phyloP scores from a whole-genome alignment of 2,888 invertebrate species.

The Morpho achilles region DNA sequence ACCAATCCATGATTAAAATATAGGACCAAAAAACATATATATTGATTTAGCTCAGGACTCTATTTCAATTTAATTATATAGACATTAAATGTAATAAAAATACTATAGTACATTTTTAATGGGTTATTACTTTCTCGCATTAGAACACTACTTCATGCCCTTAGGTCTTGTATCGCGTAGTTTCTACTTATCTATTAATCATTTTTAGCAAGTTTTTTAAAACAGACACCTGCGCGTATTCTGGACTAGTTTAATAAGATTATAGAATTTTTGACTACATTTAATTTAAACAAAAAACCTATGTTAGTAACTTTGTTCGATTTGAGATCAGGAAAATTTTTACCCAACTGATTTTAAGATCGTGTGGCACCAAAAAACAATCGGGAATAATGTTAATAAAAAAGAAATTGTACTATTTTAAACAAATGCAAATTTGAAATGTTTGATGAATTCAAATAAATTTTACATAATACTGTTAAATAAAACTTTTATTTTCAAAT shows the following conservation, averaged over 20 bases:
- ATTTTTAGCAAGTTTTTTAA: constrained; percentile 14
- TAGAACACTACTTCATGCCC: no score
- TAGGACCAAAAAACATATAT: no score
- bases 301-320: constrained; percentile 45
- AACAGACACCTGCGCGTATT: constrained; percentile 25
- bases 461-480: constrained; percentile 17
- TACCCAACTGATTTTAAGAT: constrained; percentile 13
- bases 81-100: no score
- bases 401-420: constrained; percentile 19
- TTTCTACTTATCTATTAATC: constrained; percentile 3
- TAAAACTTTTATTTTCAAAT: neutral
- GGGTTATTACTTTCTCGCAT: no score
- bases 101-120: no score
- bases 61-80: no score
- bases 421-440: constrained; percentile 32
- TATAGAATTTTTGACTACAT: constrained; percentile 15
- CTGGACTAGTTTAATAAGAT: constrained; percentile 30
- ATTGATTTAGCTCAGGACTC: no score
- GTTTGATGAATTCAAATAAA: constrained; percentile 15
- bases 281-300: constrained; percentile 28
- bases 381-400: constrained; percentile 26
- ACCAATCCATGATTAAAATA: no score
- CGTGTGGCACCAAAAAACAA: neutral
- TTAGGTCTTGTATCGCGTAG: neutral
- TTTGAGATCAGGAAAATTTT: constrained; percentile 50